Evolutionary conservation across 2,797 vertebrate genomes (phyloP).

Genomic region (Darevskia nairensis): DNA sequence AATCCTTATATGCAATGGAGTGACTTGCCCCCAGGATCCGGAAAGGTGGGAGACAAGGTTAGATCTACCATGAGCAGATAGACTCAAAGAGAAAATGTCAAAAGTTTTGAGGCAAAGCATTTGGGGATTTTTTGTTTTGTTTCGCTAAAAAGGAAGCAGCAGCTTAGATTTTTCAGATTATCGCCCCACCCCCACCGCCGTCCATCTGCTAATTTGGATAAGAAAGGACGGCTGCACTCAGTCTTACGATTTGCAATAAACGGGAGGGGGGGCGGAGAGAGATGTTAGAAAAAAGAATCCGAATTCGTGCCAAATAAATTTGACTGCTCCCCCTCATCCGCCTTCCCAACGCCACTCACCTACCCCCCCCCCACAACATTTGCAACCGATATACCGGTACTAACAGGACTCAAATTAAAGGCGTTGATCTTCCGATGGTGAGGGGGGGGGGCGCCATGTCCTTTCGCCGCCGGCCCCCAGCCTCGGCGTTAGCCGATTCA

Average conservation of each 20-base stretch:
- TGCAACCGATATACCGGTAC: too few species aligned
- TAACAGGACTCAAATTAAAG: background rate
- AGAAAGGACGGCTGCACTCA: background rate
- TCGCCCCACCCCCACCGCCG: background rate
- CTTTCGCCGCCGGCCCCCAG: background rate
- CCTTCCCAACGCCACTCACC: background rate
- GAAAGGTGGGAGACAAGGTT: too few species aligned
- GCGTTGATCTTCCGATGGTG: background rate
- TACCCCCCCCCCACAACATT: background rate
- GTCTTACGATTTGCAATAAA: background rate
- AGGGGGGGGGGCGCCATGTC: background rate
- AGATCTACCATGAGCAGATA: background rate
- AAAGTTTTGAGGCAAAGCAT: too few species aligned
- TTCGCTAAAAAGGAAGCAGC: background rate
- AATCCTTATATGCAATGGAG: background rate
- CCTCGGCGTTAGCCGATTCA: background rate
- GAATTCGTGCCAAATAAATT: slow-evolving; percentile 6
- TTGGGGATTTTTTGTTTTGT: background rate
- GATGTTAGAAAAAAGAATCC: too few species aligned
- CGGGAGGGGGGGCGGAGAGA: background rate
- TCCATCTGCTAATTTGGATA: background rate
- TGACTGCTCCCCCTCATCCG: slow-evolving; percentile 39
- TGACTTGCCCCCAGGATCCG: background rate
- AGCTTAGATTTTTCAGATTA: background rate
- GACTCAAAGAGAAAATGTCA: too few species aligned